These are phyloP conservation scores for Euclidia mi DNA, from an alignment of 2,888 invertebrate species.

Conservation along the genomic window DNA sequence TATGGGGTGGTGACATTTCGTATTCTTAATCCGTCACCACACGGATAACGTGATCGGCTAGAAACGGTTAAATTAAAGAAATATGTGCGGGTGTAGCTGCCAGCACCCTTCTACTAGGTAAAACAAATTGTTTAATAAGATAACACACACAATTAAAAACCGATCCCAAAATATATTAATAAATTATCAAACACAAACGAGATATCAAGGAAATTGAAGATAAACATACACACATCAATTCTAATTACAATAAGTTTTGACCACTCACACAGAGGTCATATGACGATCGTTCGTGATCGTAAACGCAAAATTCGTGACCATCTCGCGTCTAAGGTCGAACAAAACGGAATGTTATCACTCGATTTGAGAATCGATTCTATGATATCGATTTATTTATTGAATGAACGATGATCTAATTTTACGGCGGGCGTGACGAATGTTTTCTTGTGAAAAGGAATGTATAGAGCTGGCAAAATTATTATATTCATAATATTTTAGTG, in stretches of 20 bases:
- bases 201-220: conserved; percentile 22
- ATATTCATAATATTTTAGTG: neutral
- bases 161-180: neutral
- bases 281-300: conserved; percentile 55
- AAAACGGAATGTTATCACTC: conserved; percentile 68
- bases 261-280: conserved; percentile 51
- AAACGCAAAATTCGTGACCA: conserved; percentile 66
- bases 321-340: conserved; percentile 61
- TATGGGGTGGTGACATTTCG: too few relatives aligned
- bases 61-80: too few relatives aligned
- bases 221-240: conserved; percentile 18
- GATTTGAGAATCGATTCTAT: conserved; percentile 71
- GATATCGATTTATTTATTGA: conserved; percentile 72
- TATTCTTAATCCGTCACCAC: too few relatives aligned
- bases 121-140: too few relatives aligned
- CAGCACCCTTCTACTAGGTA: too few relatives aligned
- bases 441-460: conserved; percentile 15
- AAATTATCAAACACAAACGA: conserved; percentile 1
- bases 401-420: conserved; percentile 80
- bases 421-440: conserved; percentile 63
- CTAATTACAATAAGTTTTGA: conserved; percentile 41
- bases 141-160: too few relatives aligned
- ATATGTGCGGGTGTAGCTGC: too few relatives aligned
- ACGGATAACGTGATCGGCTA: too few relatives aligned
- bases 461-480: conserved; percentile 24